Evolutionary conservation across 2,113 vertebrate genomes (phyloP).

Genomic region (Sander vitreus): DNA sequence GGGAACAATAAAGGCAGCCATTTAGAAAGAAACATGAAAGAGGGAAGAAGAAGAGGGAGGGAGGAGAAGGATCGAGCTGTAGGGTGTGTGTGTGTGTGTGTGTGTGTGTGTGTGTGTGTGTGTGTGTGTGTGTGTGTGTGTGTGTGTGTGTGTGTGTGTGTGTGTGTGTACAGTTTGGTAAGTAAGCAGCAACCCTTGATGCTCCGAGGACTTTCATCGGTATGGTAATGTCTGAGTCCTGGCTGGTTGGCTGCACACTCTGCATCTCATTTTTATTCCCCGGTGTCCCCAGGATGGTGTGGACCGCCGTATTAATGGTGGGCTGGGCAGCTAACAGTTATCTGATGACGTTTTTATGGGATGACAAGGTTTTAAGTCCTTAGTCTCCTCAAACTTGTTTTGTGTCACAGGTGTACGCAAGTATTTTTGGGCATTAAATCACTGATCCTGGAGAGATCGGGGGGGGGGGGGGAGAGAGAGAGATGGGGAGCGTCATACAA

Average conservation of each 20-base stretch:
- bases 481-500: background rate
- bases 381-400: background rate
- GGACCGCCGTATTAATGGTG: constrained; percentile 33
- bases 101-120: constrained; percentile 3
- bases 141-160: constrained; percentile 42
- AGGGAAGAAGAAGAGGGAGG: constrained; percentile 41
- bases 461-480: background rate
- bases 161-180: constrained; percentile 57
- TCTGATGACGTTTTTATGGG: background rate
- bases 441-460: background rate
- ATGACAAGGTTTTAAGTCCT: background rate
- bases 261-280: constrained; percentile 66
- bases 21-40: constrained; percentile 54
- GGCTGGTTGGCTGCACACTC: constrained; percentile 67
- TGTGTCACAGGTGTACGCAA: background rate
- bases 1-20: constrained; percentile 70
- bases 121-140: constrained; percentile 4
- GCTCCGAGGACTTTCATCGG: constrained; percentile 73
- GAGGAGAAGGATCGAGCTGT: constrained; percentile 27
- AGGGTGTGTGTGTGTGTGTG: constrained; percentile 59
- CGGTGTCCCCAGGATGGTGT: constrained; percentile 24
- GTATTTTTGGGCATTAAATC: background rate
- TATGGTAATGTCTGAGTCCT: constrained; percentile 73
- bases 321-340: background rate
- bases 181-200: constrained; percentile 75